Conservation (phyloP, 2,797 vertebrate species). For the Orestias chungarensis region DNA sequence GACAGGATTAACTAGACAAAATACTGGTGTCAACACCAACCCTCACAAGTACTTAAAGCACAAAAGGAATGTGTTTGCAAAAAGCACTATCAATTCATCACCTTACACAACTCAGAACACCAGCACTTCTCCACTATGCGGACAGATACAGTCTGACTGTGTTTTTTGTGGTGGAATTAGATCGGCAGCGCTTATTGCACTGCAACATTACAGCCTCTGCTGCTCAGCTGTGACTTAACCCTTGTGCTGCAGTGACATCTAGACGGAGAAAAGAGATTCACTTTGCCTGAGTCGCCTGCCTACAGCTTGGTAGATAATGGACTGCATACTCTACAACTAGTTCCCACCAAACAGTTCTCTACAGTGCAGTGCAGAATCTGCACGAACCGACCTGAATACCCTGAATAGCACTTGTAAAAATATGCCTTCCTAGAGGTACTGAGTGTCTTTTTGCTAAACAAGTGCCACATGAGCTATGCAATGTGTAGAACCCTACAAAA, state of each 20-base stretch:
- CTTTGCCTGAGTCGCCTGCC: not conserved
- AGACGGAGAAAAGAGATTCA: not conserved
- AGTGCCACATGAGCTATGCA: constrained; percentile 99
- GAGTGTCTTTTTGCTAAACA: constrained; percentile 84
- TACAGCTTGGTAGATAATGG: not conserved
- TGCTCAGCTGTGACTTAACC: not conserved
- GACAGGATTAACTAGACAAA: constrained; percentile 58
- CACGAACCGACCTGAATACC: constrained; percentile 88
- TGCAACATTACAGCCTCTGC: constrained; percentile 53
- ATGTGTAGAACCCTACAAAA: constrained; percentile 88
- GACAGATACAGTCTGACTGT: constrained; percentile 68
- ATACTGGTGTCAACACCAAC: constrained; percentile 48
- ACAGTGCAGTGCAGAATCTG: constrained; percentile 87
- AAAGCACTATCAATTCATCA: constrained; percentile 79
- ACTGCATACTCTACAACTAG: constrained; percentile 30
- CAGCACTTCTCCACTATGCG: constrained; percentile 79
- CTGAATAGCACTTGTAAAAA: constrained; percentile 93
- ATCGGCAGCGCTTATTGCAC: constrained; percentile 59
- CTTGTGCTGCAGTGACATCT: not conserved
- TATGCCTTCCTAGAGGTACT: constrained; percentile 92
- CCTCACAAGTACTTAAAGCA: constrained; percentile 70
- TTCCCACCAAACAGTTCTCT: constrained; percentile 74
- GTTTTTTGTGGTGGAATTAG: constrained; percentile 65
- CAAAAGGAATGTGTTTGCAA: constrained; percentile 62
- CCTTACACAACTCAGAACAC: constrained; percentile 77